These are phyloP conservation scores for Sphecodes monilicornis DNA, from an alignment of 2,888 invertebrate genomes.

Conservation along the genomic window DNA sequence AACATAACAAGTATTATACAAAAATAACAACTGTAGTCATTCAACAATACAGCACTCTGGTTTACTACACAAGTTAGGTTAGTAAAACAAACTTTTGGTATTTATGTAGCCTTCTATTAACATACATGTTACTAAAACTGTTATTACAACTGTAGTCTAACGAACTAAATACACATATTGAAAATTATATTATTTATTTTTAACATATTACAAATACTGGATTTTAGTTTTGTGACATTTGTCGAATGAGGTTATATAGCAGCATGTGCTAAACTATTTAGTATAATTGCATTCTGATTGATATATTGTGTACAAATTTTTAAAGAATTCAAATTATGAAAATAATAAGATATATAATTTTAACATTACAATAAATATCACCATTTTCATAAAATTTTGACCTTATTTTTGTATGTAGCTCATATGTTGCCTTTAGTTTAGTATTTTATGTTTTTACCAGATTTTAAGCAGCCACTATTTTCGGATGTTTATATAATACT, in stretches of 20 bases:
- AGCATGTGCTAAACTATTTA: neutral
- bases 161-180: neutral
- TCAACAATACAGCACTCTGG: neutral
- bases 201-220: neutral
- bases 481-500: neutral
- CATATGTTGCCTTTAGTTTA: neutral
- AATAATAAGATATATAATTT: neutral
- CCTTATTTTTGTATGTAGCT: neutral
- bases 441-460: constrained; percentile 1
- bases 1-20: neutral
- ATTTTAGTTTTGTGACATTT: neutral
- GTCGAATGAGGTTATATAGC: neutral
- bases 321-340: neutral
- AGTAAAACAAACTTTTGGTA: neutral
- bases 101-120: neutral
- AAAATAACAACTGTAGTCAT: neutral
- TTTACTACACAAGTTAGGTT: neutral
- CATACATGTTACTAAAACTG: neutral
- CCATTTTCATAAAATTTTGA: neutral
- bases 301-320: neutral
- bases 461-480: neutral
- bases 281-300: neutral
- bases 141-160: neutral
- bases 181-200: neutral
- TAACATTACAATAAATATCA: neutral